Percentiles rank a stretch among this genome's conserved stretches.
These are phyloP conservation scores for Mesocentrotus franciscanus DNA, from an alignment of 53 echinoderm and acorn worm species.

Conservation along the genomic window DNA sequence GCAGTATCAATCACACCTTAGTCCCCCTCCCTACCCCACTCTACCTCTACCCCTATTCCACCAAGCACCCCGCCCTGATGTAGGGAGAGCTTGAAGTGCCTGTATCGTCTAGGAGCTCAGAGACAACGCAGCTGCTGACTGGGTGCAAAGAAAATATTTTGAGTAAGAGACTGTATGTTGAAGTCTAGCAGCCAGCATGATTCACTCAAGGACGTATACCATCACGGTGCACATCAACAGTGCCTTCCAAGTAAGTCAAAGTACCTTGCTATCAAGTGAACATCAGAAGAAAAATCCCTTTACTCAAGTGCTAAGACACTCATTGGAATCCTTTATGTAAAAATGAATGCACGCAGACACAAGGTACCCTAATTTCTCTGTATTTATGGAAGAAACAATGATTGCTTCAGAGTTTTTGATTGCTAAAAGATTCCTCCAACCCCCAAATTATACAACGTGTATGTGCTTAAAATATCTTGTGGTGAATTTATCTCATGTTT, in stretches of 20 bases:
- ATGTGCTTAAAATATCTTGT: no score
- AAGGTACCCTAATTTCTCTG: no score
- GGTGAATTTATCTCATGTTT: no score
- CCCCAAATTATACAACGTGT: no score
- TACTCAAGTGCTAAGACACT: background rate
- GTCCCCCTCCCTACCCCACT: background rate
- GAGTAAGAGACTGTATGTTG: background rate
- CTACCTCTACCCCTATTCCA: background rate
- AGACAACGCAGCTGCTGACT: background rate
- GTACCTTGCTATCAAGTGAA: background rate
- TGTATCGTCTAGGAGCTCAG: background rate
- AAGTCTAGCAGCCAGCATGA: slow-evolving; percentile 73
- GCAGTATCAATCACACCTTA: background rate
- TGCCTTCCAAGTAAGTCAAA: slow-evolving; percentile 82
- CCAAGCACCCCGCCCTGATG: background rate
- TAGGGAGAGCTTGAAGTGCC: slow-evolving; percentile 8
- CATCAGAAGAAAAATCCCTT: background rate
- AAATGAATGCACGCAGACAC: background rate
- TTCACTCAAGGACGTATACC: slow-evolving; percentile 91
- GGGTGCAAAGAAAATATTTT: background rate
- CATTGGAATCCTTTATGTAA: background rate
- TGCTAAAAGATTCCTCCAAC: no score
- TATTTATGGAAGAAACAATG: no score
- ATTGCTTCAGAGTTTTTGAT: no score
- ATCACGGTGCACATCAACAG: slow-evolving; percentile 91